phyloP scores from a whole-genome alignment of 2,888 invertebrate species.

The Bursaphelenchus okinawaensis region DNA sequence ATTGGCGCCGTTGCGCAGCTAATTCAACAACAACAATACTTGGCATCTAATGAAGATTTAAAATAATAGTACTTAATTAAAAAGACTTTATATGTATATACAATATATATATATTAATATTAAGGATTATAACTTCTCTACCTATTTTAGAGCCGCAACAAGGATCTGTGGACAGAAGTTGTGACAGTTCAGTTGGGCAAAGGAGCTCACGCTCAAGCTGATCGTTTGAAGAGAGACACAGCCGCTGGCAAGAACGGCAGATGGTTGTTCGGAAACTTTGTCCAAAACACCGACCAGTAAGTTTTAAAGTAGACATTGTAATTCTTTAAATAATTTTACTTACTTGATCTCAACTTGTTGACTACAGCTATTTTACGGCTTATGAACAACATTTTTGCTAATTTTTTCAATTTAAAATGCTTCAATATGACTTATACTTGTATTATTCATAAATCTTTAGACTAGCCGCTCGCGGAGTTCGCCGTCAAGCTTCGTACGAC shows the following conservation, averaged over 20 bases:
- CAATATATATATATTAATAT: neutral
- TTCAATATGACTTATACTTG: neutral
- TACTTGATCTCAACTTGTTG: constrained; percentile 1
- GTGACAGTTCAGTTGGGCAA: constrained; percentile 45
- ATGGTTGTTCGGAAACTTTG: constrained; percentile 52
- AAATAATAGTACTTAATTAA: too few species aligned
- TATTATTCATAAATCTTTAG: neutral
- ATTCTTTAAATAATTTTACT: neutral
- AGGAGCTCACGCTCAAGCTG: constrained; percentile 34
- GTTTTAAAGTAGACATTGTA: constrained; percentile 2
- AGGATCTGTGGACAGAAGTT: constrained; percentile 53
- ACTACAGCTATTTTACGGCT: too few species aligned
- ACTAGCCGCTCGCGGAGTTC: constrained; percentile 26
- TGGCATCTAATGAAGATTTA: too few species aligned
- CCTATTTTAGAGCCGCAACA: constrained; percentile 50
- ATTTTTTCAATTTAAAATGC: neutral
- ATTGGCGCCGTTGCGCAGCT: too few species aligned
- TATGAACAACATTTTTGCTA: too few species aligned
- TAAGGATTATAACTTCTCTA: neutral
- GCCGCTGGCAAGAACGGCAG: constrained; percentile 31
- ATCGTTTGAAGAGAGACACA: constrained; percentile 32
- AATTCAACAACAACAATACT: too few species aligned
- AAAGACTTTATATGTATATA: neutral
- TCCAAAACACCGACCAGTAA: constrained; percentile 30
- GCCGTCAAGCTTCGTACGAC: constrained; percentile 34